phyloP scores from a whole-genome alignment of 2,797 vertebrate species.

The Gymnothorax reevesii region DNA sequence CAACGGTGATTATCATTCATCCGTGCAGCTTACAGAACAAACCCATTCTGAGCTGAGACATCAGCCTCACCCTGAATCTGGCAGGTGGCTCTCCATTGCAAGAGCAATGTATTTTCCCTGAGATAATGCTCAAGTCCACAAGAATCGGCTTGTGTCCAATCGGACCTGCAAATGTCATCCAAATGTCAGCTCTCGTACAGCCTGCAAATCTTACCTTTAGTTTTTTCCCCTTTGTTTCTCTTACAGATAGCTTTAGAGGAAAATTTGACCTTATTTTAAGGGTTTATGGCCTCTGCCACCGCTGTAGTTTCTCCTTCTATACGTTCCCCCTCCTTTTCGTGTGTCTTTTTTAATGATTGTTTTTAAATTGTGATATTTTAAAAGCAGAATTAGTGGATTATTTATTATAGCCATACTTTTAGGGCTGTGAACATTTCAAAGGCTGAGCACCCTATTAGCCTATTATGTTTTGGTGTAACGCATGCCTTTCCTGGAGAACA shows the following conservation, averaged over 20 bases:
- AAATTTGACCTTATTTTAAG: constrained; percentile 21
- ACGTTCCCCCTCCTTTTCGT: constrained; percentile 27
- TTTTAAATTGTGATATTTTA: constrained; percentile 68
- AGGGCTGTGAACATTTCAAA: constrained; percentile 85
- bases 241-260: neutral
- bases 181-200: constrained; percentile 77
- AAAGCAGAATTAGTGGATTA: constrained; percentile 80
- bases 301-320: constrained; percentile 34
- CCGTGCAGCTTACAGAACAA: constrained; percentile 56
- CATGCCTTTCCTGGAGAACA: constrained; percentile 76
- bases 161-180: constrained; percentile 77
- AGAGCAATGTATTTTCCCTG: constrained; percentile 66
- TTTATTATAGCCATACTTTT: constrained; percentile 78
- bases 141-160: constrained; percentile 61
- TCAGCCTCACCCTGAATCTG: constrained; percentile 67
- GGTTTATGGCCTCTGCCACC: neutral
- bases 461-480: constrained; percentile 82
- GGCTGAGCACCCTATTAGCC: constrained; percentile 67
- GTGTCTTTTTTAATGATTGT: constrained; percentile 47
- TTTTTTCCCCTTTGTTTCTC: constrained; percentile 12
- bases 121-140: constrained; percentile 66
- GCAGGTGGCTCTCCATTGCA: constrained; percentile 61
- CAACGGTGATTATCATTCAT: constrained; percentile 79
- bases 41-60: constrained; percentile 56
- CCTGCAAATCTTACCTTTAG: constrained; percentile 60